Percentiles rank a stretch among this genome's conserved stretches.
Evolutionary conservation across 2,797 vertebrate species (phyloP).

Genomic region (Fistularia tabacaria): DNA sequence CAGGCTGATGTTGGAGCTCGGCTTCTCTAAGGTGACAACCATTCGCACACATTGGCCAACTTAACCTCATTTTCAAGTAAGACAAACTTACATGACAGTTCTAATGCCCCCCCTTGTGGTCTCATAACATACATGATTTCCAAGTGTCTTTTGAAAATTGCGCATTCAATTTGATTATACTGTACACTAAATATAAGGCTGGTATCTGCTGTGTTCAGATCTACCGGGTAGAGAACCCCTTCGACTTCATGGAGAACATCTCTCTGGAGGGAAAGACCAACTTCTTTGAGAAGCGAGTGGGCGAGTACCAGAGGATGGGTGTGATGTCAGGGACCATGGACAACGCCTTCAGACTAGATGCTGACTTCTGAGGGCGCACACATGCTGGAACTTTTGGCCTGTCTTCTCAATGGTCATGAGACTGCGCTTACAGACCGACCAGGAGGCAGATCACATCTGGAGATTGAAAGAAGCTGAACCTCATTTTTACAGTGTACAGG

Average conservation of each 20-base stretch:
- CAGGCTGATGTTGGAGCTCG: constrained; percentile 89
- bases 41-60: too few relatives aligned
- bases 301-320: constrained; percentile 96
- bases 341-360: constrained; percentile 90
- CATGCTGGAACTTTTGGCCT: not conserved
- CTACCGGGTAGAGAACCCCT: constrained; percentile 90
- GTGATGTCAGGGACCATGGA: constrained; percentile 87
- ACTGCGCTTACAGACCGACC: too few relatives aligned
- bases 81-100: too few relatives aligned
- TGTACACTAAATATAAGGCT: too few relatives aligned
- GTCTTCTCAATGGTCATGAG: not conserved
- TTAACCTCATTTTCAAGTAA: too few relatives aligned
- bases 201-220: constrained; percentile 67
- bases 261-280: constrained; percentile 99
- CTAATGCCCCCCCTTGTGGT: too few relatives aligned
- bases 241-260: constrained; percentile 99
- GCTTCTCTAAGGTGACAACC: constrained; percentile 89
- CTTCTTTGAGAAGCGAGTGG: constrained; percentile 97
- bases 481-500: too few relatives aligned
- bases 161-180: too few relatives aligned
- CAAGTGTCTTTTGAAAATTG: too few relatives aligned
- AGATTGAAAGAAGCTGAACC: too few relatives aligned
- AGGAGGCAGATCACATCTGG: too few relatives aligned
- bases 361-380: constrained; percentile 82
- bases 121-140: too few relatives aligned